These are phyloP conservation scores for Ifrita kowaldi DNA, from an alignment of 2,113 vertebrate species.

Conservation along the genomic window DNA sequence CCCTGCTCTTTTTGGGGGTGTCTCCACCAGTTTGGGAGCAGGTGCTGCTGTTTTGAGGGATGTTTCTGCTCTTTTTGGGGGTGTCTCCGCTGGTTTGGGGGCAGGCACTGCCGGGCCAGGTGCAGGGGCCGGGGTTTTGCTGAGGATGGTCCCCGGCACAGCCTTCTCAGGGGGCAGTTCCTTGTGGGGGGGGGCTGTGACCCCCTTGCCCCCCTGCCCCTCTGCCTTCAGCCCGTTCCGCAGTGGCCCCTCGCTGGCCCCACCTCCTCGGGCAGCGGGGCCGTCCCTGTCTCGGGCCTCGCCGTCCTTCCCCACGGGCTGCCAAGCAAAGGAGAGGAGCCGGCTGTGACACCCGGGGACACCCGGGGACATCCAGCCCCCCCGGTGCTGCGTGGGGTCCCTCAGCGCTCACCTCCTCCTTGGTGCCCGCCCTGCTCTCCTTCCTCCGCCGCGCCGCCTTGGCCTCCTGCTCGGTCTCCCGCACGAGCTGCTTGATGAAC, in stretches of 20 bases:
- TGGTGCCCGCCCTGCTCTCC: constrained; percentile 24
- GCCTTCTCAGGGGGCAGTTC: background rate
- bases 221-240: constrained; percentile 40
- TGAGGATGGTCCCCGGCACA: background rate
- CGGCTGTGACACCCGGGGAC: fast-evolving
- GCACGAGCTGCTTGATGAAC: constrained; percentile 92
- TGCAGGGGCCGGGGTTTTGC: background rate
- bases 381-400: fast-evolving
- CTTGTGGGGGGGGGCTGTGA: background rate
- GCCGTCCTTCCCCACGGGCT: constrained; percentile 69
- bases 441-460: constrained; percentile 74
- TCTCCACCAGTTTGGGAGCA: fast-evolving
- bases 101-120: background rate
- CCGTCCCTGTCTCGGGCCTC: constrained; percentile 69
- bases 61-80: background rate
- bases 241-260: background rate
- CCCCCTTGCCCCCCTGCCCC: background rate
- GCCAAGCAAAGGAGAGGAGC: background rate
- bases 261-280: constrained; percentile 53
- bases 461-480: constrained; percentile 89
- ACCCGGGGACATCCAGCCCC: background rate
- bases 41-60: background rate
- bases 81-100: background rate
- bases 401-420: constrained; percentile 48
- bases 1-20: background rate